Evolutionary conservation across 2,888 invertebrate genomes (phyloP), one percentile per base, ranked within the genome.

Genomic region (Stenurella melanura): DNA sequence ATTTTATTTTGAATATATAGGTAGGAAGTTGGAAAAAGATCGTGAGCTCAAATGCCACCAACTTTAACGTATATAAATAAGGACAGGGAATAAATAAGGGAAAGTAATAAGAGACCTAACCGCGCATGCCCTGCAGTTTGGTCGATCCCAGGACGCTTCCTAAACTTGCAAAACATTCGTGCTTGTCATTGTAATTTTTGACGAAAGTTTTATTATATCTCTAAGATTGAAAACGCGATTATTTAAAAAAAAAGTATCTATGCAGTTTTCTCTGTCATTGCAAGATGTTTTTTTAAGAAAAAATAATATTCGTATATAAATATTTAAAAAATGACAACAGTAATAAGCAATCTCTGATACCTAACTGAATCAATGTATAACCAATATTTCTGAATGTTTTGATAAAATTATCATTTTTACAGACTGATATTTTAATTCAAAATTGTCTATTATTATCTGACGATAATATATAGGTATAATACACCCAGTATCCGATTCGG

Each of bases 61-160:
- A 57, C 68, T 68, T 56, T 54, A 54, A 54, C 68, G 56, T 21
- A 17, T 38, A 30, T 54, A 71, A 75, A 71, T 56, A 75, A 75
- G 66, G 76, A 71, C 30, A 67, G 76, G 69, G 73, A 75, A 75
- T 81, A 76, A 79, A 79, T 80, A 80, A 82, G 82, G 82, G 83
- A 83, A 83, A 83, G 83, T 79, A 74, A 82, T 79, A 80, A 75
- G 76, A 77, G 67, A 74, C 12, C 38, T 30, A 30, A 75, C 63
- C 19, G 78, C 84, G 83, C 84, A 78, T 77, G 83, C 83, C 81
- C 74, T 68, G 38, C 72, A 75, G 71, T 68, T 80, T 78, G 79
- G 83, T 83, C 82, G 82, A 83, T 83, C 80, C 81, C 80, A 79
- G 80, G 80, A 82, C 81, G 83, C 83, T 78, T 58, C 34, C 60